A percentile compares a stretch with the other conserved stretches of the same genome.
Conservation (phyloP, 2,797 vertebrate genomes). For the Garrulus glandarius region DNA sequence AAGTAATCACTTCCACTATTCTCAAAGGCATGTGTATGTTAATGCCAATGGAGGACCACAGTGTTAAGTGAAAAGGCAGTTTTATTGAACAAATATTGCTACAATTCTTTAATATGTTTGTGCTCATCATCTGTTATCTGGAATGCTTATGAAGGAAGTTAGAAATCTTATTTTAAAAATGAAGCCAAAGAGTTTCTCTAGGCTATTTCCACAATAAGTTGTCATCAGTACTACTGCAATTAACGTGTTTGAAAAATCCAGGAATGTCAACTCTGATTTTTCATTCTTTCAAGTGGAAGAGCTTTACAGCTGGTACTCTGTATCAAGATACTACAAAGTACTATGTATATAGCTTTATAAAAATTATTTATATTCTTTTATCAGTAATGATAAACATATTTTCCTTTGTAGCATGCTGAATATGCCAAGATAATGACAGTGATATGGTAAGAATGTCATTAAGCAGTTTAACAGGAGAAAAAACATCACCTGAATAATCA, state of each 20-base stretch:
- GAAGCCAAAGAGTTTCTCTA: not conserved
- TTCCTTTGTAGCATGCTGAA: not conserved
- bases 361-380: not conserved
- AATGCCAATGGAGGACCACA: too few relatives aligned
- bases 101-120: not conserved
- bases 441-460: not conserved
- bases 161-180: not conserved
- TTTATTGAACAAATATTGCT: not conserved
- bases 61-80: not conserved
- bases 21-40: fast-evolving
- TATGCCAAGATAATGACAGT: not conserved
- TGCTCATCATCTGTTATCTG: not conserved
- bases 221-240: not conserved
- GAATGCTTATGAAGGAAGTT: not conserved
- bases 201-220: not conserved
- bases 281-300: not conserved
- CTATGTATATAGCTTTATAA: not conserved
- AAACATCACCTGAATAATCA: not conserved
- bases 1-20: not conserved
- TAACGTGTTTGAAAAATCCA: not conserved
- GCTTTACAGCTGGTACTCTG: not conserved
- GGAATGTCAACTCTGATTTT: not conserved
- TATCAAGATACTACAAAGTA: not conserved
- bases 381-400: not conserved
- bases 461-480: not conserved